These are phyloP conservation scores for Calameuta idolon DNA, from an alignment of 2,888 invertebrate genomes.

Conservation along the genomic window DNA sequence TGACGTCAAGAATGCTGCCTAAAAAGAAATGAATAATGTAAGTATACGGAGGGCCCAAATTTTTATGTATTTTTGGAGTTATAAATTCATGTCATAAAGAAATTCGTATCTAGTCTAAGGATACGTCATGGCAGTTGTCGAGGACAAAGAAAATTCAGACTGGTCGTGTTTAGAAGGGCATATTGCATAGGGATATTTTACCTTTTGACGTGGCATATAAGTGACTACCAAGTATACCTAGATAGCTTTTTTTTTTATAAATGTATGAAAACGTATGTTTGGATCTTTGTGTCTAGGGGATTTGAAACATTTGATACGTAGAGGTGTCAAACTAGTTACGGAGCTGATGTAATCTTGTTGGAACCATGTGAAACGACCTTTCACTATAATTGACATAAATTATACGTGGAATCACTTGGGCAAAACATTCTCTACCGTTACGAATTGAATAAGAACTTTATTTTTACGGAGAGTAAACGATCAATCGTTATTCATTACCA, in stretches of 20 bases:
- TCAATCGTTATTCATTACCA: not conserved
- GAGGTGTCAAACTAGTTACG: conserved; percentile 53
- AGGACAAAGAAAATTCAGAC: not conserved
- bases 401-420: not conserved
- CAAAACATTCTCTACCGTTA: not conserved
- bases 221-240: not conserved
- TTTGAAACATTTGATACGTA: not conserved
- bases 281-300: not conserved
- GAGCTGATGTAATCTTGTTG: conserved; percentile 57
- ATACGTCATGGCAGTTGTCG: not conserved
- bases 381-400: conserved; percentile 32
- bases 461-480: not conserved
- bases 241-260: not conserved
- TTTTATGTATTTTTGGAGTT: not conserved
- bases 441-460: not conserved
- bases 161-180: not conserved
- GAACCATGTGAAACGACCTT: conserved; percentile 59
- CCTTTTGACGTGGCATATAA: not conserved
- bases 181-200: not conserved
- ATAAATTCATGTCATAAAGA: not conserved
- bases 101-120: not conserved
- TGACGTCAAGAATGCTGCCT: not conserved
- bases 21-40: not conserved
- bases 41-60: not conserved
- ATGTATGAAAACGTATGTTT: not conserved